Conservation (phyloP, 2,888 invertebrate species). For the Sinohyriopsis cumingii region DNA sequence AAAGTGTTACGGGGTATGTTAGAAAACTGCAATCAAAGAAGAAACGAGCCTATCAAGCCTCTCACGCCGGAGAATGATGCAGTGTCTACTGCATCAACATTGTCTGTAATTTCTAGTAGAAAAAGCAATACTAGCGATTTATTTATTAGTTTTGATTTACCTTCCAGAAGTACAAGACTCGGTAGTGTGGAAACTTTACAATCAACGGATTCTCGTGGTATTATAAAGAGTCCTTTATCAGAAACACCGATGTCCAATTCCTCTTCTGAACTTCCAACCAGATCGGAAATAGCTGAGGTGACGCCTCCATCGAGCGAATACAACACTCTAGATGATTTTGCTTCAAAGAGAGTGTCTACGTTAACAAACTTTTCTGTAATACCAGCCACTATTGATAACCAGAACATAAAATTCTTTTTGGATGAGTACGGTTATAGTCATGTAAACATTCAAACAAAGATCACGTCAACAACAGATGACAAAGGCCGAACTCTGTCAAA, state of each 20-base stretch:
- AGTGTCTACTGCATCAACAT: no score
- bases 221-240: neutral
- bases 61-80: neutral
- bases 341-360: conserved; percentile 17
- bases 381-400: conserved; percentile 29
- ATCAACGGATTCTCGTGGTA: neutral
- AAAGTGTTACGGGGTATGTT: neutral
- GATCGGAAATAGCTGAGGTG: conserved; percentile 8
- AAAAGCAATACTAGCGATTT: no score
- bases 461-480: conserved; percentile 16
- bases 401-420: conserved; percentile 29
- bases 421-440: conserved; percentile 46
- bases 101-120: no score
- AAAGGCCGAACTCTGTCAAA: conserved; percentile 30
- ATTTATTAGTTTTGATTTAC: no score
- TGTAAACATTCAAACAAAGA: conserved; percentile 25
- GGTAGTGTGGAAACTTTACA: no score
- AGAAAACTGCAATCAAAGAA: conserved; percentile 6
- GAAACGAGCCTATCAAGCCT: conserved; percentile 1
- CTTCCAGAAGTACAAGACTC: no score
- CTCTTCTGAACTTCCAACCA: neutral
- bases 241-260: neutral
- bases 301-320: conserved; percentile 5
- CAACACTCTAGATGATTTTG: conserved; percentile 9
- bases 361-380: conserved; percentile 32